Base-by-base conservation (phyloP, 2,888 invertebrate species). In the Mystacides longicornis region DNA sequence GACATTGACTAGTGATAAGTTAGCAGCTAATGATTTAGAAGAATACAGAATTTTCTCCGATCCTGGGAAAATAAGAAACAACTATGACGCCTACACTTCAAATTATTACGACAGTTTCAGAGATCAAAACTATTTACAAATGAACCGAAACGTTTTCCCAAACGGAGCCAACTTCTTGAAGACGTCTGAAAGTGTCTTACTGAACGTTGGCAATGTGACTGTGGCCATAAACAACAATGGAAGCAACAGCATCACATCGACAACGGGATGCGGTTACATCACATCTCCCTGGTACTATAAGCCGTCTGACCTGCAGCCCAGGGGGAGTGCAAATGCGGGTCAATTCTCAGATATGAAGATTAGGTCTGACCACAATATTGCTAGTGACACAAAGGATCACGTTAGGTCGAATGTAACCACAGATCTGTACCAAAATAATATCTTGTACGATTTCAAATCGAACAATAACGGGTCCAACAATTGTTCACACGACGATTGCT, bases 141-240 rank as follows among this genome's bases (percentile, higher is more conserved):
- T 18, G 9, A 51, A 58, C 42, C 57, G 51, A 22, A 57, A 20
- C 45, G 74, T 75, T 14, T 75, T 77, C 55, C 71, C 78, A 0
- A 75, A 75, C 61, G 75, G 76, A 3, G 75, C 74, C 0, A 75
- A 76, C 60, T 77, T 72, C 52, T 67, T 76, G 67, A 76, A 74
- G 61, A 77, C 78, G 0, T 66, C 75, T 1, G 80, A 81, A 65
- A 78, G 77, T 33, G 76, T 87, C 2, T 79, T 85, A 0, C 79
- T 88, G 14, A 87, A 85, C 64, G 86, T 88, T 11, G 87, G 87
- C 1, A 87, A 86, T 66, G 86, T 88, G 1, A 86, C 86, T 1
- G 87, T 88, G 0, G 83, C 85, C 52, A 87, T 87, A 16, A 83
- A 84, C 57, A 84, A 84, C 63, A 80, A 79, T 61, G 87, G 86